phyloP scores from a whole-genome alignment of 2,113 vertebrate species.

The Falcunculus frontatus region DNA sequence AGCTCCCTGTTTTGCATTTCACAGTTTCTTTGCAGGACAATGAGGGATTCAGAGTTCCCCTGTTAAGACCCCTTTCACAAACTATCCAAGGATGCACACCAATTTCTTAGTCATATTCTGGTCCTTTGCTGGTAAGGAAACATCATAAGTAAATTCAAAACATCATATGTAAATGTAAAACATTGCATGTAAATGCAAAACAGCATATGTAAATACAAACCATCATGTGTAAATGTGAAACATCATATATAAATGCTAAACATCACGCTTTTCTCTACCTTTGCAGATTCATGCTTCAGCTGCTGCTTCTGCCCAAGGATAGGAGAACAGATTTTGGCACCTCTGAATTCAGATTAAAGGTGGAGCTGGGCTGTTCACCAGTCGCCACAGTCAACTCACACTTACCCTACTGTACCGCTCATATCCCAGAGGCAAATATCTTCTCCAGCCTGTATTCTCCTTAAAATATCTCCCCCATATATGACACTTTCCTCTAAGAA shows the following conservation, averaged over 20 bases:
- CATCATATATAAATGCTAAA: background rate
- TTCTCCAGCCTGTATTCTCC: background rate
- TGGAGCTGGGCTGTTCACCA: background rate
- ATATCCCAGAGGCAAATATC: background rate
- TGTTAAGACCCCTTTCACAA: background rate
- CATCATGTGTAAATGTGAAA: background rate
- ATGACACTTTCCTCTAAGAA: background rate
- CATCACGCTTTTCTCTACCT: background rate
- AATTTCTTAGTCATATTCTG: background rate
- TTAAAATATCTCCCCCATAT: background rate
- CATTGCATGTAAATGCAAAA: background rate
- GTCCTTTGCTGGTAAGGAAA: background rate
- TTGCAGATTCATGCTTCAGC: background rate
- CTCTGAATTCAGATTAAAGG: background rate
- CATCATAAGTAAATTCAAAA: background rate
- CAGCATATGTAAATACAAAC: background rate
- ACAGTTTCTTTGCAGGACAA: background rate
- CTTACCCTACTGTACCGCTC: background rate
- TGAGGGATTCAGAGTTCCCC: background rate
- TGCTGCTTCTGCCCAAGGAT: background rate
- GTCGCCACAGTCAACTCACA: background rate
- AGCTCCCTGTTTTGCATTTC: background rate
- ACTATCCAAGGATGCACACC: background rate
- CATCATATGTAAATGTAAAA: background rate
- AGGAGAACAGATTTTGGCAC: background rate